Evolutionary conservation across 2,888 invertebrate genomes (phyloP).

Genomic region (Latrodectus hesperus): DNA sequence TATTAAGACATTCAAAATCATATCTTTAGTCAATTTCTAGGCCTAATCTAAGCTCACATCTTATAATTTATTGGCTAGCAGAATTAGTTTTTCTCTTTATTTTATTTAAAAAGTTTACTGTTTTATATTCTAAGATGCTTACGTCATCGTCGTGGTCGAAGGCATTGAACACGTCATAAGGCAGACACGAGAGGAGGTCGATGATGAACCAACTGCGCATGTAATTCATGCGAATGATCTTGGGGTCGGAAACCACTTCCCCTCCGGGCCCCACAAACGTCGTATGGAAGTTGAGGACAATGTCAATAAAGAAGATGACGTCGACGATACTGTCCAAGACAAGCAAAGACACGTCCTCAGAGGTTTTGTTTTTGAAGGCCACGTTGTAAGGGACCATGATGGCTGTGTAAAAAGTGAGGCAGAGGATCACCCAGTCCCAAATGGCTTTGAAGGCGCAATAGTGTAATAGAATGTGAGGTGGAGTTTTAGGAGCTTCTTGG

Average conservation of each 20-base stretch:
- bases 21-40: no score
- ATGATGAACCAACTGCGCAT: conserved; percentile 99
- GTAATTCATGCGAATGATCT: conserved; percentile 98
- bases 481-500: conserved; percentile 99
- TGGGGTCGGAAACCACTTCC: conserved; percentile 97
- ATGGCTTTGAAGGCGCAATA: conserved; percentile 98
- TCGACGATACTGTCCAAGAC: conserved; percentile 98
- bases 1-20: no score
- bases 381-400: conserved; percentile 99
- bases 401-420: conserved; percentile 99
- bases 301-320: conserved; percentile 99
- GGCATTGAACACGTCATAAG: conserved; percentile 99
- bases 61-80: no score
- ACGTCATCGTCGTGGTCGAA: conserved; percentile 97
- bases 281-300: conserved; percentile 99
- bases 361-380: conserved; percentile 99
- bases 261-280: conserved; percentile 94
- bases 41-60: no score
- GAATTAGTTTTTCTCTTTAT: no score
- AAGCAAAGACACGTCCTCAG: conserved; percentile 94
- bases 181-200: conserved; percentile 98
- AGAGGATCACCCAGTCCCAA: conserved; percentile 99
- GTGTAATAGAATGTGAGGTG: conserved; percentile 98
- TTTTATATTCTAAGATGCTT: no score
- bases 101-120: no score